Percentiles rank a stretch among this genome's conserved stretches.
Evolutionary conservation across 1,140 invertebrate genomes (phyloP).

Genomic region (Caerostris extrusa): DNA sequence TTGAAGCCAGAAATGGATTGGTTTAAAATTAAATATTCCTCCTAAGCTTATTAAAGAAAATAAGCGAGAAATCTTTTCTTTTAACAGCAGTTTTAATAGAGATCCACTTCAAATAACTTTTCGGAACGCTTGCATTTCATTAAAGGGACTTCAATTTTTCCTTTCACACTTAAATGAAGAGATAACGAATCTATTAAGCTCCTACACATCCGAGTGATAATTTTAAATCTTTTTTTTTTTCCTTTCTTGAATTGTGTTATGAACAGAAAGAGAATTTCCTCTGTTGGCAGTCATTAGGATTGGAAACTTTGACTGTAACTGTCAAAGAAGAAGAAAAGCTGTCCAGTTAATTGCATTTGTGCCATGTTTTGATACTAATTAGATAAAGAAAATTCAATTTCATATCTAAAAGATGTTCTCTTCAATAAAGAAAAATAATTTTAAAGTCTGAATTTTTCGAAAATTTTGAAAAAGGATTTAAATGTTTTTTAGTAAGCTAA

Average conservation of each 20-base stretch:
- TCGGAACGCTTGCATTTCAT: neutral
- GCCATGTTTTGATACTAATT: neutral
- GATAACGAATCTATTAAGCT: neutral
- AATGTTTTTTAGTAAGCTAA: neutral
- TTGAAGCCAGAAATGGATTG: no score
- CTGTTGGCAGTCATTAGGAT: neutral
- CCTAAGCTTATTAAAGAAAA: no score
- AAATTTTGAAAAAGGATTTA: neutral
- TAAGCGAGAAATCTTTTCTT: no score
- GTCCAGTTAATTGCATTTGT: neutral
- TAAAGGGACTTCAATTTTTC: neutral
- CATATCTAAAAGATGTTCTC: neutral
- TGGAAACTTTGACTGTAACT: neutral
- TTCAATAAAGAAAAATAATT: neutral
- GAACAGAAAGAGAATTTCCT: neutral
- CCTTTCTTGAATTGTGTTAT: neutral
- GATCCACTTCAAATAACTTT: neutral
- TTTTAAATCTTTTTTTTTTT: no score
- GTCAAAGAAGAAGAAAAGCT: neutral
- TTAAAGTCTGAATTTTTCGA: neutral
- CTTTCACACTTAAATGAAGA: neutral
- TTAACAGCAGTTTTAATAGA: no score
- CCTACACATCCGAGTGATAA: neutral
- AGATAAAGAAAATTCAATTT: neutral
- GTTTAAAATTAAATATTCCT: no score